phyloP scores from a whole-genome alignment of 2,113 vertebrate genomes.

The Columbina picui region DNA sequence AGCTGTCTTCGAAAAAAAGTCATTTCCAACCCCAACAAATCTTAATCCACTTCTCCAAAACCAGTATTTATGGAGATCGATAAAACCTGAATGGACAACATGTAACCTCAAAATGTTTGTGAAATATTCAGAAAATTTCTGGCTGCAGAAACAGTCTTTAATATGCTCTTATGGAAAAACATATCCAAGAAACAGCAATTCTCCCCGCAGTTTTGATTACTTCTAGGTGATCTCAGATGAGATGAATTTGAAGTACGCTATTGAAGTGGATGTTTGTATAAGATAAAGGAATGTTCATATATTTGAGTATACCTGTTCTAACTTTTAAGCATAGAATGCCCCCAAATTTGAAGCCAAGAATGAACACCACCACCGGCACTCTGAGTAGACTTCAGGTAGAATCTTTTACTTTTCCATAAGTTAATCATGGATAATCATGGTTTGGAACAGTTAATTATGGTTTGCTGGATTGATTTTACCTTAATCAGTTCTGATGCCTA shows the following conservation, averaged over 20 bases:
- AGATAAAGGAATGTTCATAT: not conserved
- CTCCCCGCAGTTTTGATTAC: not conserved
- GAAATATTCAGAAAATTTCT: not conserved
- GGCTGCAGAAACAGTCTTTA: not conserved
- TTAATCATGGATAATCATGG: not conserved
- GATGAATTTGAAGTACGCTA: not conserved
- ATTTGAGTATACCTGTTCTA: not conserved
- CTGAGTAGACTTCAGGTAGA: not conserved
- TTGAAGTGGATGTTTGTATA: not conserved
- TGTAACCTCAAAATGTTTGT: not conserved
- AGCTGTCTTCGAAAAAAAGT: not conserved
- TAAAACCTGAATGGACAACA: not conserved
- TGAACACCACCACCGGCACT: not conserved
- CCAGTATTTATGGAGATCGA: not conserved
- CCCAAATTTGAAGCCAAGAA: not conserved
- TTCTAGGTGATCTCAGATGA: not conserved
- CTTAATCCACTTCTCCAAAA: not conserved
- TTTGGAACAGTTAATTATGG: not conserved
- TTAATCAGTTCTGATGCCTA: accelerated
- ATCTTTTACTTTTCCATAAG: not conserved
- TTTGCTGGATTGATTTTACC: not conserved
- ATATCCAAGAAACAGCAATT: not conserved
- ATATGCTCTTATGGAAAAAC: not conserved
- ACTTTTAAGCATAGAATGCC: not conserved
- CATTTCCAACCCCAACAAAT: not conserved